Percentiles rank a stretch among this genome's conserved stretches.
Conservation (phyloP, 2,113 vertebrate species). For the Lamprologus callipterus region DNA sequence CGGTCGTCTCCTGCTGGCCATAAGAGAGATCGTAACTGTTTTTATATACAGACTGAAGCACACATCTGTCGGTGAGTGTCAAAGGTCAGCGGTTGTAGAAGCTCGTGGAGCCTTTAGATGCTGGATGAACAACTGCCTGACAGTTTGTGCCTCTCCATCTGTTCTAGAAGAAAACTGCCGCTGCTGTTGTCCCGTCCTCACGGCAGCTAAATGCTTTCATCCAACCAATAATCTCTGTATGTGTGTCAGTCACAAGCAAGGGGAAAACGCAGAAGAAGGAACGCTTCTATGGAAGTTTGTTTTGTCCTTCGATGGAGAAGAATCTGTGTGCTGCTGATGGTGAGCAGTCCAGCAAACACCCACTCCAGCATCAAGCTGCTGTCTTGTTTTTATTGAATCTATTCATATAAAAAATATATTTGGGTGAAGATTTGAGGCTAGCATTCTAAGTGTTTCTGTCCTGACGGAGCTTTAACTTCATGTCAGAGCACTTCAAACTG, state of each 20-base stretch:
- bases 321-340: not conserved
- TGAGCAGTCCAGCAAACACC: not conserved
- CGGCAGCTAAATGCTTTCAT: not conserved
- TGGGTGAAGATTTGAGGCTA: not conserved
- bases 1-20: not conserved
- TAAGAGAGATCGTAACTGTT: not conserved
- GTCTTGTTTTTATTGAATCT: not conserved
- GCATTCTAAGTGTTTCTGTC: not conserved
- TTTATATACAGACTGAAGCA: not conserved
- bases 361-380: not conserved
- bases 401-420: not conserved
- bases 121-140: not conserved
- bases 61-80: not conserved
- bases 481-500: slow-evolving; percentile 28
- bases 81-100: rapidly evolving
- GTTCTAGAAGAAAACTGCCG: not conserved
- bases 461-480: not conserved
- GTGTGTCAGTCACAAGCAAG: not conserved
- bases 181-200: not conserved
- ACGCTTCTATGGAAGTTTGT: not conserved
- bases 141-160: not conserved
- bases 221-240: not conserved
- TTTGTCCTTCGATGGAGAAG: not conserved
- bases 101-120: rapidly evolving
- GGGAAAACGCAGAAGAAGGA: rapidly evolving